Conservation (phyloP, 2,888 invertebrate species). For the Xanthostigma xanthostigma region DNA sequence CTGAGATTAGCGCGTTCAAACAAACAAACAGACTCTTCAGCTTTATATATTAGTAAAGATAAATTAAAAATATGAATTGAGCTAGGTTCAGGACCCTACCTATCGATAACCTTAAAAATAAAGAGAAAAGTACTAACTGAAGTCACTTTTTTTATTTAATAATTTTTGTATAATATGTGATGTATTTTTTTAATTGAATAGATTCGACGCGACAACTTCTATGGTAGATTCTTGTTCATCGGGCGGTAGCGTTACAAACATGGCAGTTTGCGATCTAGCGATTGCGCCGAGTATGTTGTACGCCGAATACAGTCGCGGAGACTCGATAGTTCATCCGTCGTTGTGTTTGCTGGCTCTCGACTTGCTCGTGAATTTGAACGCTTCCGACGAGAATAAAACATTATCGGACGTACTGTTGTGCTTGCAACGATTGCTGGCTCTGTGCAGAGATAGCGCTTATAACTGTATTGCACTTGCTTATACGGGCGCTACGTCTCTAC, state of each 20-base stretch:
- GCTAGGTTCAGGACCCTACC: too few relatives aligned
- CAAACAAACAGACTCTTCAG: too few relatives aligned
- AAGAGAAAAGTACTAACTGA: too few relatives aligned
- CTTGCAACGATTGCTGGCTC: constrained; percentile 24
- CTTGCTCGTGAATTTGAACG: constrained; percentile 38
- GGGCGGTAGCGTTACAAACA: background rate
- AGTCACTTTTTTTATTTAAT: too few relatives aligned
- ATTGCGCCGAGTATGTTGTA: constrained; percentile 1
- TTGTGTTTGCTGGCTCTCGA: constrained; percentile 43
- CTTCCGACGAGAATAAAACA: background rate
- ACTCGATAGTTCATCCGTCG: constrained; percentile 34
- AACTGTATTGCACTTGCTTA: constrained; percentile 29
- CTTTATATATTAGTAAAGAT: too few relatives aligned
- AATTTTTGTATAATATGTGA: background rate
- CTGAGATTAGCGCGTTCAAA: too few relatives aligned
- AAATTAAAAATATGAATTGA: too few relatives aligned
- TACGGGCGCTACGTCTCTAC: constrained; percentile 24
- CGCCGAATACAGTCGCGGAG: constrained; percentile 5
- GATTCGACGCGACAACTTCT: background rate
- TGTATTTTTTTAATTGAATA: constrained; percentile 1
- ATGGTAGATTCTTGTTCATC: constrained; percentile 4
- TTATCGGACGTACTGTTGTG: constrained; percentile 1
- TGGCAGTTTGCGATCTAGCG: background rate
- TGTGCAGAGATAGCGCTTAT: constrained; percentile 27
- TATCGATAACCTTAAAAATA: too few relatives aligned